Evolutionary conservation across 2,888 invertebrate species (phyloP), one percentile per base, ranked within the genome.

Genomic region (Sinopyrophorus schimmeli): DNA sequence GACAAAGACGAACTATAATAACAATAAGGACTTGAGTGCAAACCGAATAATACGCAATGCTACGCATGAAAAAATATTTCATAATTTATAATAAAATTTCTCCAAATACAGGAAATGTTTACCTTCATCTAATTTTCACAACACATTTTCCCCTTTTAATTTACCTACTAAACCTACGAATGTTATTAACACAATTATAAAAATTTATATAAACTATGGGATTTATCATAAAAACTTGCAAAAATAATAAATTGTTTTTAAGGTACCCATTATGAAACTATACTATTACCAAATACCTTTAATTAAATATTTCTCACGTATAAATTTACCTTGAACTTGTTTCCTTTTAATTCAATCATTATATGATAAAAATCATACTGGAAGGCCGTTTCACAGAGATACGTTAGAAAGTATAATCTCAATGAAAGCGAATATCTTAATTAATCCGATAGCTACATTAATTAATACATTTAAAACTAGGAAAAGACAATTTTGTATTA

Each of bases 11-110:
- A 28, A 5, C 14, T n/a, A 28, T 12, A 28, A 28, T 28, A 28
- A 27, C 12, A 14, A 17, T n/a, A 32, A 11, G 21, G n/a, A 2
- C 2, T 21, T 21, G 2, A 21, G 7, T 14, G 12, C 16, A 17
- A 16, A 21, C 30, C n/a, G 4, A 30, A 18, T 18, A 30, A 20
- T 31, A 21, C 9, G 4, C 9, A 17, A 20, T 37, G 31, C 26
- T 39, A 23, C 23, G 47, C 32, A 24, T 47, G 39, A 32, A 32
- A 32, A 39, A 38, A 20, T 32, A 47, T 47, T 47, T 38, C 47
- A 26, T 47, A 39, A 39, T 39, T 38, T 32, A 30, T 38, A 18
- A 39, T 39, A 47, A 47, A 28, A 38, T 46, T 46, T 46, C 38
- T 46, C 38, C 24, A 27, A 18, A 24, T 18, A 15, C 35, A 26